Base-by-base conservation (phyloP, 2,888 invertebrate genomes). In the Colostygia pectinataria region DNA sequence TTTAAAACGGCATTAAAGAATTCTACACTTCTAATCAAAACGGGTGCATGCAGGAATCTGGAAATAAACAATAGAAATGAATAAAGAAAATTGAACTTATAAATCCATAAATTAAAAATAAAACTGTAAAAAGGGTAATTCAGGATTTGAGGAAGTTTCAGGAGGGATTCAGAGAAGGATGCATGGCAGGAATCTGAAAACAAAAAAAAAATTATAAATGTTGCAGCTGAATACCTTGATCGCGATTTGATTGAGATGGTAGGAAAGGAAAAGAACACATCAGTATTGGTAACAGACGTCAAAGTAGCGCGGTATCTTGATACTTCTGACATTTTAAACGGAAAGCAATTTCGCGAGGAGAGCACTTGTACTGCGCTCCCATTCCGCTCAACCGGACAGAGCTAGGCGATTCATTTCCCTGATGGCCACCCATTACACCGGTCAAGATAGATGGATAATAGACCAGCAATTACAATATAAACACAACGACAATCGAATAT, bases 401-500 rank as follows among this genome's bases (percentile, higher is more conserved):
- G 68, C 71, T 63, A 61, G 69, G 69, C 82, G 74, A 86, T 87
- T 82, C 84, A 88, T 89, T 88, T 82, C 78, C 80, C 82, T 87
- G 88, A 89, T 89, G 87, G 83, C 77, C 73, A 71, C 71, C 83
- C 85, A 88, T 88, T 88, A 87, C 81, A 82, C 70, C 74, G 81
- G 81, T 80, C 86, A 87, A 88, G 88, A 88, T 87, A 80, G 79
- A 85, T 83, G 76, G 87, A 87, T 87, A 88, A 87, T 85, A 80
- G 83, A 85, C 82, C 81, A 65, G 73, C 88, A 86, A 86, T 88
- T 87, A 87, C 82, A 83, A 85, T 82, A 85, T 86, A 81, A 88
- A 83, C 83, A 78, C 83, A 84, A 82, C 75, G 83, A 87, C 86
- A 84, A 85, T 84, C 83, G 82, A 86, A 84, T 83, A 83, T 82